Evolutionary conservation across 2,797 vertebrate species (phyloP).

Genomic region (Rhodeus uyekii): DNA sequence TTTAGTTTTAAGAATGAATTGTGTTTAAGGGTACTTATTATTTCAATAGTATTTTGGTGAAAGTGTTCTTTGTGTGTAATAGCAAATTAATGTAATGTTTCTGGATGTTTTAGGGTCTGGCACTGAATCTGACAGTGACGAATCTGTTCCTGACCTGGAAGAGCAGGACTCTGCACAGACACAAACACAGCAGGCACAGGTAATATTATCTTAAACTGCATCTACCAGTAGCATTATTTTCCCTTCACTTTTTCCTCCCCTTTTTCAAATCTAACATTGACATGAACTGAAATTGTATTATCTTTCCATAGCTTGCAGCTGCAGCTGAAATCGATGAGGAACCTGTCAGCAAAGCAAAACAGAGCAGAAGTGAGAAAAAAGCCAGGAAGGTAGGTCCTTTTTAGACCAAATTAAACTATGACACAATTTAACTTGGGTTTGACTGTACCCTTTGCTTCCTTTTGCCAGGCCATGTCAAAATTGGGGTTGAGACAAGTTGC

Average conservation of each 20-base stretch:
- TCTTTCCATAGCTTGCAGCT: conserved; percentile 84
- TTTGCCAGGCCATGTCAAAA: conserved; percentile 93
- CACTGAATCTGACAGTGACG: conserved; percentile 97
- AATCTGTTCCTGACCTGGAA: conserved; percentile 96
- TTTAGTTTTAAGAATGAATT: too few species aligned
- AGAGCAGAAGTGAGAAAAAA: conserved; percentile 98
- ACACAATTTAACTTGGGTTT: background rate
- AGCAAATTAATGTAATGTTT: background rate
- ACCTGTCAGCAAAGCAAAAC: conserved; percentile 99
- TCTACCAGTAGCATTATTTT: background rate
- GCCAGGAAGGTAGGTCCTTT: conserved; percentile 87
- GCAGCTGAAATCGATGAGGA: conserved; percentile 98
- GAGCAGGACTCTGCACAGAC: conserved; percentile 96
- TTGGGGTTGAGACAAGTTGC: conserved; percentile 98
- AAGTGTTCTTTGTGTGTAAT: background rate
- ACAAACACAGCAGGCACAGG: conserved; percentile 98
- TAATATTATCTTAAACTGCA: conserved; percentile 56
- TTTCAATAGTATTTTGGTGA: background rate
- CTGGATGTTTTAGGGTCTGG: conserved; percentile 83
- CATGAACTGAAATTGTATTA: background rate
- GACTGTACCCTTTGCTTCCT: background rate
- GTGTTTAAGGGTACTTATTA: too few species aligned
- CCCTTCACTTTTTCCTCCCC: background rate
- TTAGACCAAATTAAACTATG: background rate
- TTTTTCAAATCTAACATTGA: background rate